Evolutionary conservation across 2,113 vertebrate species (phyloP), one percentile per base, ranked within the genome.

Genomic region (Aegotheles bennettii): DNA sequence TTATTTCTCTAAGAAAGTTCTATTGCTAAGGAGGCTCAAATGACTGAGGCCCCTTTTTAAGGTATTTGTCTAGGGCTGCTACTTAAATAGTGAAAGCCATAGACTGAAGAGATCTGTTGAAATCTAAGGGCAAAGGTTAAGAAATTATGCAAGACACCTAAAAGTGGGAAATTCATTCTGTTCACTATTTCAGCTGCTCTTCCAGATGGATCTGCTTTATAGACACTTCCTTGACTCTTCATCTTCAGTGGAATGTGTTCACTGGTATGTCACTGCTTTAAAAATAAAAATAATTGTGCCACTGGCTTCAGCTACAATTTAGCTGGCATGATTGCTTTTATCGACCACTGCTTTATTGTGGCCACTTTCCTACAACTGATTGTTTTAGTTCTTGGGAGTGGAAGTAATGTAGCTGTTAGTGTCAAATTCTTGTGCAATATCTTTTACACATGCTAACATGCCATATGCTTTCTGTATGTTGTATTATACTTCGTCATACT

Each of bases 81-180:
- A 51, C 69, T 71, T 87, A 81, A 95, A 81, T 47, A 59, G 15
- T 74, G 67, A 56, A 86, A 86, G 78, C 47, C 24, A 59, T 45
- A 91, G 70, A 50, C 56, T 90, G 85, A 86, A 94, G 82, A 84
- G 89, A 89, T 95, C 86, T 92, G 88, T 92, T 88, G 81, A 95
- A 94, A 91, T 93, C 36, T 92, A 47, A 84, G 95, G 94, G 92
- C 84, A 95, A 83, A 88, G 90, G 91, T 95, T 94, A 95, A 93
- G 84, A 95, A 94, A 97, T 96, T 96, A 96, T 95, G 90, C 96
- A 96, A 95, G 88, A 94, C 90, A 96, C 93, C 95, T 96, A 96
- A 83, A 95, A 91, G 89, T 97, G 93, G 95, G 89, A 97, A 96
- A 94, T 67, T 84, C 56, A 84, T 94, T 95, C 80, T 94, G 84